Conservation (phyloP, 2,888 invertebrate genomes). For the Spisula subtruncata region DNA sequence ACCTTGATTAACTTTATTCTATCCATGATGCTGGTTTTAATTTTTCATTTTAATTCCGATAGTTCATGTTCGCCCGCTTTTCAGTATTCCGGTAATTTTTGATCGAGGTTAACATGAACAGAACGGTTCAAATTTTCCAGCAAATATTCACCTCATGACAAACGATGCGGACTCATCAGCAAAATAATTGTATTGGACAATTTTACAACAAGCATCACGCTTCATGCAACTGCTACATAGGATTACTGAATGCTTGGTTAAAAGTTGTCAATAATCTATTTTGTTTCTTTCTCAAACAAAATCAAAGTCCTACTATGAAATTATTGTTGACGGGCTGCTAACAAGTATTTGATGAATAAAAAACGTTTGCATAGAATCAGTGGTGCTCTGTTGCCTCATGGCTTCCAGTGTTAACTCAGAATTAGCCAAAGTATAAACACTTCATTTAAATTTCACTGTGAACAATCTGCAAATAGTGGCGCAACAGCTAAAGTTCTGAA, state of each 20-base stretch:
- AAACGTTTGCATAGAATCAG: not conserved
- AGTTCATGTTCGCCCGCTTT: not conserved
- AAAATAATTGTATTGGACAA: conserved; percentile 8
- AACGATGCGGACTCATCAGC: not conserved
- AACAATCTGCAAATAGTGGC: not conserved
- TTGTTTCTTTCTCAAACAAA: too few relatives aligned
- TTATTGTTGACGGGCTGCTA: not conserved
- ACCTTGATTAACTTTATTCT: too few relatives aligned
- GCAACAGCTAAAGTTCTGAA: not conserved
- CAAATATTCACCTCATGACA: not conserved
- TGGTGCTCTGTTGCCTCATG: not conserved
- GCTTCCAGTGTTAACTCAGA: too few relatives aligned
- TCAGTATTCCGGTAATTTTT: not conserved
- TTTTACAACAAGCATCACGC: conserved; percentile 5
- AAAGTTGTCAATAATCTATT: conserved; percentile 18
- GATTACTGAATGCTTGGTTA: not conserved
- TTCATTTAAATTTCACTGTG: not conserved
- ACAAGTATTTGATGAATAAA: too few relatives aligned
- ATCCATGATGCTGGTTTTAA: too few relatives aligned
- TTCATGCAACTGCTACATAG: too few relatives aligned
- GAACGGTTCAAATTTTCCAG: too few relatives aligned
- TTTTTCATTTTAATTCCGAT: too few relatives aligned
- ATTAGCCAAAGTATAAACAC: not conserved
- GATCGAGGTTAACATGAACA: conserved; percentile 13
- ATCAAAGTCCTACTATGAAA: not conserved